A percentile compares a stretch with the other conserved stretches of the same genome.
Evolutionary conservation across 2,113 vertebrate genomes (phyloP).

Genomic region (Xiphophorus hellerii): DNA sequence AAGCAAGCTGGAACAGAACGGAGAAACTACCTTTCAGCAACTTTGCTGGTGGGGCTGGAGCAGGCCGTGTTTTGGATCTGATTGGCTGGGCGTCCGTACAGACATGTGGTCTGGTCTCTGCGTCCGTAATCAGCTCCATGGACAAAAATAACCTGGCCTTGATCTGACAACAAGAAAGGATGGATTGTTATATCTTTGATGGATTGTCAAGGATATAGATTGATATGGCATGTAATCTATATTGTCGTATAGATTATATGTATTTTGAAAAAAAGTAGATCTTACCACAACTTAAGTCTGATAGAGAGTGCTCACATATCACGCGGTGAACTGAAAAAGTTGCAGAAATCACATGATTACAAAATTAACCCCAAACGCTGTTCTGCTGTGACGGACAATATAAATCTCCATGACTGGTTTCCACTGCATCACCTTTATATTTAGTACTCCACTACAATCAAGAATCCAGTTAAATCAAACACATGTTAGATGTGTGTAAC

Average conservation of each 20-base stretch:
- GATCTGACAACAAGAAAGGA: conserved; percentile 13
- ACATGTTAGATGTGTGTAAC: no score
- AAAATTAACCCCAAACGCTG: no score
- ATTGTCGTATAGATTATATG: neutral
- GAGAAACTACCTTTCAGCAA: conserved; percentile 26
- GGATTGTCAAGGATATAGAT: neutral
- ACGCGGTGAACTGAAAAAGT: conserved; percentile 21
- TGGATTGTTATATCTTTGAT: neutral
- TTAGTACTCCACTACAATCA: no score
- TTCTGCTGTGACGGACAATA: no score
- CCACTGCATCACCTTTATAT: no score
- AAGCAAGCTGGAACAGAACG: neutral
- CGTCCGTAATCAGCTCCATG: conserved; percentile 57
- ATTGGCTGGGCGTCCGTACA: fast-evolving
- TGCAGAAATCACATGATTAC: neutral
- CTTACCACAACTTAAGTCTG: conserved; percentile 53
- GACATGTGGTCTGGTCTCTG: conserved; percentile 50
- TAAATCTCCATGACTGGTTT: no score
- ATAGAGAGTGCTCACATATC: conserved; percentile 37
- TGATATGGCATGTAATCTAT: no score
- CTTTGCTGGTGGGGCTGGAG: neutral
- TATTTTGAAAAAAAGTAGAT: neutral
- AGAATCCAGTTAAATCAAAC: no score
- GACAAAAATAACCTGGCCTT: conserved; percentile 39
- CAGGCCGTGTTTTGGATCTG: conserved; percentile 21